Evolutionary conservation across 1,140 invertebrate species (phyloP), one percentile per base, ranked within the genome.

Genomic region (Agrypnia vestita): DNA sequence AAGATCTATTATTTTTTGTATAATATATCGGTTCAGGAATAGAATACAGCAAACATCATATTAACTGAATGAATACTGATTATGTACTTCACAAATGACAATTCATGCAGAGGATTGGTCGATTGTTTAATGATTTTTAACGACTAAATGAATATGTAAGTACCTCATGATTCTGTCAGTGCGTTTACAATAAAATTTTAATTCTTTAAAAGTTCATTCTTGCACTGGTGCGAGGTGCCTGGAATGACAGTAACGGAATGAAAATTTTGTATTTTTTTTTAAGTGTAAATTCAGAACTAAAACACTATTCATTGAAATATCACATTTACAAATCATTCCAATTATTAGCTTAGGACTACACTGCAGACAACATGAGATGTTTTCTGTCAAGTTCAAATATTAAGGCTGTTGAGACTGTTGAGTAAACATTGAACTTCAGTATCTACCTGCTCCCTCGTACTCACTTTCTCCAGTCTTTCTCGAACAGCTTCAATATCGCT

Each of bases 381-480:
- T 59, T 35, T 51, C n/a, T 19, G 21, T 77, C 56, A 82, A 49
- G 61, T 17, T 7, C 79, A 80, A 19, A 83, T 76, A 19, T 89
- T 88, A 15, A 90, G 83, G 35, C 85, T 86, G 83, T 89, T 88
- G 62, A 90, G 83, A 83, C 88, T 89, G 77, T 89, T 87, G 69
- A 90, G 86, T 76, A 90, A 84, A 71, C 88, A 87, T 85, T 89
- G 86, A 69, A 90, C 90, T 85, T 91, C 91, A 74, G 92, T 88
- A 51, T 93, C 90, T 47, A 90, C 91, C 82, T 92, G 90, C 77
- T 94, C 93, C 77, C 89, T 88, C 76, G 91, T 91, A 82, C 89
- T 91, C 1, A 91, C 87, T 79, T 89, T 89, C 76, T 91, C 90
- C 55, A 92, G 82, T 55, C 91, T 88, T 80, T 89, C 86, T 75